Evolutionary conservation across 2,113 vertebrate genomes (phyloP).

Genomic region (Xiphophorus couchianus): DNA sequence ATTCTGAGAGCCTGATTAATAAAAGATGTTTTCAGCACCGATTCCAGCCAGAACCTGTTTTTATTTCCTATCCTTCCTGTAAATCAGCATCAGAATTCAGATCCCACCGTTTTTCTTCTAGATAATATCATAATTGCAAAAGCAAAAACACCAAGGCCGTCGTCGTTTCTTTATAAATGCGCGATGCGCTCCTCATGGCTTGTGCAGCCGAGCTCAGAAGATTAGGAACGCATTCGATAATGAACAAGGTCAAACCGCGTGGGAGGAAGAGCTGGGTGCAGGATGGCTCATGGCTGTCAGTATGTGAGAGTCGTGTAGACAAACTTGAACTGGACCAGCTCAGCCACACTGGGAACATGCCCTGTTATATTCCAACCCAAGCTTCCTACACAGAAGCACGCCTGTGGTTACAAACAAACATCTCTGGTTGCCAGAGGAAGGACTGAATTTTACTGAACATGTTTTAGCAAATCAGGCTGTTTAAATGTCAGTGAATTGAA

Average conservation of each 20-base stretch:
- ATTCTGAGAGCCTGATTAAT: background rate
- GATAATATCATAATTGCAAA: background rate
- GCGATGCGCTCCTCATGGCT: background rate
- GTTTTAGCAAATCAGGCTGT: background rate
- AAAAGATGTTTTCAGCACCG: background rate
- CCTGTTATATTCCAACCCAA: background rate
- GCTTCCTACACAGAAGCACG: background rate
- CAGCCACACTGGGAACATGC: background rate
- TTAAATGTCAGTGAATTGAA: background rate
- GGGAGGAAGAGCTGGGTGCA: constrained; percentile 31
- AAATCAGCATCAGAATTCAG: background rate
- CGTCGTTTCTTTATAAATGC: background rate
- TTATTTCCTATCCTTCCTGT: too few species aligned
- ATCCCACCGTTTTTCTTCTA: background rate
- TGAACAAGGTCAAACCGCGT: constrained; percentile 39
- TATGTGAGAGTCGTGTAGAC: constrained; percentile 32
- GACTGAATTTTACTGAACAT: background rate
- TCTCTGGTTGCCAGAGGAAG: background rate
- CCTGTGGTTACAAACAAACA: too few species aligned
- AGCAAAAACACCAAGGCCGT: background rate
- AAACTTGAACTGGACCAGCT: constrained; percentile 8
- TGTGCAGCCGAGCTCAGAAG: background rate
- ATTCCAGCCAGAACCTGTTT: background rate
- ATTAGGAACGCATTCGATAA: constrained; percentile 36
- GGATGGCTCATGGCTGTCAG: constrained; percentile 18